Evolutionary conservation across 2,888 invertebrate genomes (phyloP), one percentile per base, ranked within the genome.

Genomic region (Baccha elongata): DNA sequence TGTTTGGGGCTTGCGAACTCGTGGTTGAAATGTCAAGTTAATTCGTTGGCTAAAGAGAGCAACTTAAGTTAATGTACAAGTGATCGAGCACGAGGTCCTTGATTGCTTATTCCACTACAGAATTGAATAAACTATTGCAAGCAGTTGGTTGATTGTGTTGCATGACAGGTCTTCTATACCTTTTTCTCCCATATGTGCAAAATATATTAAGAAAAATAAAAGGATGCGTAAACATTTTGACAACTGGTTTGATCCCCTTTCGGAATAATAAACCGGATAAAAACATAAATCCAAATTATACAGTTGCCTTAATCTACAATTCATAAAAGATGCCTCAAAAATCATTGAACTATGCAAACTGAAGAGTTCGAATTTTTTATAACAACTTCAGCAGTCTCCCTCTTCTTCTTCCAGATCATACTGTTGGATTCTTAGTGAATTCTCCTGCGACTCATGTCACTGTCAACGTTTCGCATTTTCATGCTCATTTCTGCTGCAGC

Each of bases 381-480:
- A 40, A 72, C 60, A 44, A 44, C 67, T 72, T 78, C 60, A 76
- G 19, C 52, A 42, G 13, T 10, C 50, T 37, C n/a, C 19, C 15
- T 21, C 32, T 15, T 46, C 13, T 1, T 0, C 50, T 26, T 48
- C 13, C 8, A 42, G 32, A 53, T 26, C 35, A 8, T 6, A 4
- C 29, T 29, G 23, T 23, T 48, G 19, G 55, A 32, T 44, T 75
- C 69, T 40, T 32, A 69, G 42, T 50, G 40, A 62, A 76, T 46
- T 46, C 75, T 71, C 62, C 13, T 52, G 60, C 76, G 72, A 78
- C 72, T 83, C 72, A 76, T 83, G 83, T 83, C 78, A 83, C 62
- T 83, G 76, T 78, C 83, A 83, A 76, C 68, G 72, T 83, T 78
- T 78, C 83, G 78, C 78, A 78, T 72, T 76, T 76, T 81, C 67